These are phyloP conservation scores for Hyperoodon ampullatus DNA, from an alignment of 2,113 vertebrate species.

Conservation along the genomic window DNA sequence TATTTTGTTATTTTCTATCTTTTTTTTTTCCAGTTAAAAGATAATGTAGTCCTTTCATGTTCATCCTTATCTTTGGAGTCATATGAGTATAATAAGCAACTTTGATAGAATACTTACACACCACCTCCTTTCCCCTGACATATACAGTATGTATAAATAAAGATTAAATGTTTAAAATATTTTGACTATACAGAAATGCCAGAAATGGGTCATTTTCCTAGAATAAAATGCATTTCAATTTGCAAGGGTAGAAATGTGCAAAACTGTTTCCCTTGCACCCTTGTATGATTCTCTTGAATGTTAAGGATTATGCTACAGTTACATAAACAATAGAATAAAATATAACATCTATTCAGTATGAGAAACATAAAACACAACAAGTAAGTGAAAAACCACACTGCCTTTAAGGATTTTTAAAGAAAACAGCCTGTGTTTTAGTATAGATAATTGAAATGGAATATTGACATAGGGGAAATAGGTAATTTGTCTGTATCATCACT, in stretches of 20 bases:
- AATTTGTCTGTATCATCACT: background rate
- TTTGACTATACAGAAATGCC: background rate
- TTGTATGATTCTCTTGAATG: background rate
- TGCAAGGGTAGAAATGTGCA: background rate
- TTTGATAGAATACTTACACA: background rate
- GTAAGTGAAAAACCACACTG: background rate
- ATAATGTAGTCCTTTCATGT: background rate
- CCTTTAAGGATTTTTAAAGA: background rate
- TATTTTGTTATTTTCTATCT: background rate
- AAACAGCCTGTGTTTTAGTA: background rate
- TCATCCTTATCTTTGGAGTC: background rate
- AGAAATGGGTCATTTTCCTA: background rate
- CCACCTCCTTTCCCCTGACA: background rate
- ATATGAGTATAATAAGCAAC: background rate
- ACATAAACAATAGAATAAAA: background rate
- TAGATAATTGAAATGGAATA: background rate
- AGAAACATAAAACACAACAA: background rate
- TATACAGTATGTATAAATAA: background rate
- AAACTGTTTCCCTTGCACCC: background rate
- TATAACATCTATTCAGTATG: background rate
- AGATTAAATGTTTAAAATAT: background rate
- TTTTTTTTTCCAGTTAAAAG: background rate
- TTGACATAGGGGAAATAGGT: background rate
- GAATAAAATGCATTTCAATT: constrained; percentile 14
- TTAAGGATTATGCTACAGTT: background rate